Conservation (phyloP, 2,797 vertebrate genomes). For the Pitangus sulphuratus region DNA sequence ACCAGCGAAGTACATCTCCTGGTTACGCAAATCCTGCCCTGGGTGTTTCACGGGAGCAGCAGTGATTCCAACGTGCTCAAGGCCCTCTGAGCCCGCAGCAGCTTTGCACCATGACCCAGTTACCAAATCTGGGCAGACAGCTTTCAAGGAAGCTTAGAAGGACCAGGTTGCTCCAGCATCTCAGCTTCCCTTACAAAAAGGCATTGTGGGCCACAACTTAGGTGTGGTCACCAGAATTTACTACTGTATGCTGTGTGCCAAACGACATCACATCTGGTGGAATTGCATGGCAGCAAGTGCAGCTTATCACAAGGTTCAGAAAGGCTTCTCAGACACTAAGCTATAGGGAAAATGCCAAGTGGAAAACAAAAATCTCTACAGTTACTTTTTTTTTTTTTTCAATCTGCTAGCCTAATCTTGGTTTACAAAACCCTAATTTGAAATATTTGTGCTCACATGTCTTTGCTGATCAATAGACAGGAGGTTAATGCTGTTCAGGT, state of each 20-base stretch:
- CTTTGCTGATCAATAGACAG: slow-evolving; percentile 8
- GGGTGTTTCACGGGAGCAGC: background rate
- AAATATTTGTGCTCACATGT: background rate
- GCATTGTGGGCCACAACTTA: background rate
- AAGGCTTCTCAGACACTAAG: background rate
- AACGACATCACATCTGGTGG: background rate
- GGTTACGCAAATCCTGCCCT: slow-evolving; percentile 7
- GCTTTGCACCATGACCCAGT: slow-evolving; percentile 17
- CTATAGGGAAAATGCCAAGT: background rate
- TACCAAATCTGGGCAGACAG: slow-evolving; percentile 24
- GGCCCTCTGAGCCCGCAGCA: background rate
- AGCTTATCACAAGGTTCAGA: background rate
- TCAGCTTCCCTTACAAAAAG: slow-evolving; percentile 15
- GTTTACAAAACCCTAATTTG: background rate
- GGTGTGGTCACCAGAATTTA: background rate
- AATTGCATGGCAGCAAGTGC: background rate
- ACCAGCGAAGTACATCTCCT: slow-evolving; percentile 45
- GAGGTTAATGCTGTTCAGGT: slow-evolving; percentile 23
- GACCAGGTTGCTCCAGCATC: slow-evolving; percentile 34
- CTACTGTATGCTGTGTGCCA: background rate
- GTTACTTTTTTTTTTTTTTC: background rate
- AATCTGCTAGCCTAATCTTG: background rate
- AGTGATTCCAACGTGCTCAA: background rate
- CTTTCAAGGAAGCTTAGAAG: slow-evolving; percentile 49
- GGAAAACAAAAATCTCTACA: background rate